Evolutionary conservation across 2,113 vertebrate genomes (phyloP).

Genomic region (Orthonyx spaldingii): DNA sequence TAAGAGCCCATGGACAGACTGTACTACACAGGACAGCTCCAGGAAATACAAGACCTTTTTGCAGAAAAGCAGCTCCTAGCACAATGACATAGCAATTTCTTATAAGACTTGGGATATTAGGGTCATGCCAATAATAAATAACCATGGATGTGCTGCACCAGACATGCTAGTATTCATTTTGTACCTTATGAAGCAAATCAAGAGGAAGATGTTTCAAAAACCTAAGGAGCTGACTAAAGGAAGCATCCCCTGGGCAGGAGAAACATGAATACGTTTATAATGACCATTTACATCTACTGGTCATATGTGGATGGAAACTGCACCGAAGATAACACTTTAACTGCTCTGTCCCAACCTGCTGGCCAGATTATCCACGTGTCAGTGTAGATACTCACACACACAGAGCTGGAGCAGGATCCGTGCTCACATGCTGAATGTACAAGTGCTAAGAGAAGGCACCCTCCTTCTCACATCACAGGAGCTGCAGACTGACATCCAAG

Average conservation of each 20-base stretch:
- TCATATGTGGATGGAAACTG: rapidly evolving
- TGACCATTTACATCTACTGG: no score
- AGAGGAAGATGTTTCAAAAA: neutral
- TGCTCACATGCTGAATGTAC: rapidly evolving
- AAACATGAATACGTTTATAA: neutral
- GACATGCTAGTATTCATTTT: neutral
- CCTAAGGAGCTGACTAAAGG: neutral
- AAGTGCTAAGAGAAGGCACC: neutral
- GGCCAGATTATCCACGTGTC: neutral
- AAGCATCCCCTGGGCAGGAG: neutral
- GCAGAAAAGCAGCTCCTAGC: neutral
- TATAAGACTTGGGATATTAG: neutral
- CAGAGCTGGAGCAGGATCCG: neutral
- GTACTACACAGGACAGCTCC: neutral
- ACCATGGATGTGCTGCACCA: neutral
- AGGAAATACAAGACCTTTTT: neutral
- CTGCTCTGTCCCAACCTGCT: neutral
- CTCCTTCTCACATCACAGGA: neutral
- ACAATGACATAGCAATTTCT: neutral
- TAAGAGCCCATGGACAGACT: neutral
- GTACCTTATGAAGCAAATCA: neutral
- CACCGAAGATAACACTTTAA: neutral
- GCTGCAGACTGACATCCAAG: neutral
- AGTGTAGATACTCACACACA: neutral
- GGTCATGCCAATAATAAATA: neutral